Percentiles rank a stretch among this genome's conserved stretches.
Evolutionary conservation across 1,140 invertebrate genomes (phyloP).

Genomic region (Diploscapter pachys): DNA sequence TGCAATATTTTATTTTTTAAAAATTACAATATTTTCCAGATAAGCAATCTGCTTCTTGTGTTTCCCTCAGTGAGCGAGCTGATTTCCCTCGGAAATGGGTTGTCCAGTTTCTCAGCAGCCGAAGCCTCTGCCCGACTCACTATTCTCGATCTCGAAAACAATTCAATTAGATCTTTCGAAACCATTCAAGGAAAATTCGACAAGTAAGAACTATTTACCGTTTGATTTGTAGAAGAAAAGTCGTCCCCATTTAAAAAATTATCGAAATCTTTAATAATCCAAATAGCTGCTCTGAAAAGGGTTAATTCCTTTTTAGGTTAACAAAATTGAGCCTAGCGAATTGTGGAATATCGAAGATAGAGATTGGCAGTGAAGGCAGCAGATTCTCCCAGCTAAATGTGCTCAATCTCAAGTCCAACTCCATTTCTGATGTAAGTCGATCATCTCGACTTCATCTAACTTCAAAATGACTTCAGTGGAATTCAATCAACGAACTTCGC

Average conservation of each 20-base stretch:
- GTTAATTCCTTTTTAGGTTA: constrained; percentile 23
- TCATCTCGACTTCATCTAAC: neutral
- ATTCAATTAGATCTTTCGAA: constrained; percentile 16
- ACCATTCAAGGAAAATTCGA: constrained; percentile 17
- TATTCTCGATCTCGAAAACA: constrained; percentile 30
- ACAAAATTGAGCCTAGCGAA: constrained; percentile 17
- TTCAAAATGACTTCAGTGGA: constrained; percentile 21
- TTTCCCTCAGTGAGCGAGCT: constrained; percentile 10
- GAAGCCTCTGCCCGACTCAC: constrained; percentile 2
- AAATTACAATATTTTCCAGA: constrained; percentile 9
- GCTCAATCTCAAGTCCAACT: constrained; percentile 16
- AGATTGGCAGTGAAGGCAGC: neutral
- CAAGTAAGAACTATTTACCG: constrained; percentile 16
- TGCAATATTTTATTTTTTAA: neutral
- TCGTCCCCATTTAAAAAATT: constrained; percentile 14
- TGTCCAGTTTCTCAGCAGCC: constrained; percentile 1
- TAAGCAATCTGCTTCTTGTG: neutral
- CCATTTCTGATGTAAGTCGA: constrained; percentile 4
- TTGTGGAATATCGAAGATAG: constrained; percentile 11
- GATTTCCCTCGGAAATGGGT: constrained; percentile 14
- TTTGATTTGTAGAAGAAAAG: neutral
- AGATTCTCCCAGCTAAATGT: constrained; percentile 19
- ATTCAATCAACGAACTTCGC: constrained; percentile 20
- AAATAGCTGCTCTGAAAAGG: too few relatives aligned
- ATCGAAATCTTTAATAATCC: constrained; percentile 11